phyloP scores from a whole-genome alignment of 2,888 invertebrate genomes.

The Anarsia innoxiella region DNA sequence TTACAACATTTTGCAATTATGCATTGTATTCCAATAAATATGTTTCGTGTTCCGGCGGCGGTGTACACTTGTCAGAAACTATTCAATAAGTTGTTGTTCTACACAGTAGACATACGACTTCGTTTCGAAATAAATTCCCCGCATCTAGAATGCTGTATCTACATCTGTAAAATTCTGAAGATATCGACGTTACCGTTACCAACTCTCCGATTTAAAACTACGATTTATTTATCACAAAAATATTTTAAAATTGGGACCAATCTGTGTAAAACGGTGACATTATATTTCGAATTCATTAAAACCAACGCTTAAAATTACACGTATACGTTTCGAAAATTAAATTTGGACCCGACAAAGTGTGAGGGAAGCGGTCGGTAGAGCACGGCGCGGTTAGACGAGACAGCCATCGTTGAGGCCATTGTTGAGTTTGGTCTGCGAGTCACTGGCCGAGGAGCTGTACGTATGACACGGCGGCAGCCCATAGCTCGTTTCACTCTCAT shows the following conservation, averaged over 20 bases:
- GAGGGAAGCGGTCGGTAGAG: too few species aligned
- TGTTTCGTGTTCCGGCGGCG: too few species aligned
- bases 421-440: slow-evolving; percentile 66
- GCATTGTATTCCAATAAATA: too few species aligned
- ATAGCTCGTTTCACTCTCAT: slow-evolving; percentile 70
- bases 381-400: slow-evolving; percentile 70
- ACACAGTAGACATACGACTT: slow-evolving; percentile 73
- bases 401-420: slow-evolving; percentile 78
- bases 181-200: slow-evolving; percentile 6
- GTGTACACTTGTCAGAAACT: too few species aligned
- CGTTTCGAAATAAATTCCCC: slow-evolving; percentile 71
- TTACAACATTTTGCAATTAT: too few species aligned
- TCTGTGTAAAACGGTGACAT: slow-evolving; percentile 45
- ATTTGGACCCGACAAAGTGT: slow-evolving; percentile 59
- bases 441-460: slow-evolving; percentile 59
- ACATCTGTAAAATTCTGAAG: slow-evolving; percentile 21
- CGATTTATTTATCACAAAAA: slow-evolving; percentile 25
- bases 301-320: slow-evolving; percentile 56
- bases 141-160: slow-evolving; percentile 40
- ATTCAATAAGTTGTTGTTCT: slow-evolving; percentile 49
- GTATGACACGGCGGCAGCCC: slow-evolving; percentile 75
- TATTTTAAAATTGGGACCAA: slow-evolving; percentile 23
- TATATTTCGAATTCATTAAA: slow-evolving; percentile 57
- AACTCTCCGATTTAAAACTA: slow-evolving; percentile 6
- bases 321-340: slow-evolving; percentile 59